Percentiles rank a stretch among this genome's conserved stretches.
Conservation (phyloP, 2,113 vertebrate species). For the Dicentrarchus labrax region DNA sequence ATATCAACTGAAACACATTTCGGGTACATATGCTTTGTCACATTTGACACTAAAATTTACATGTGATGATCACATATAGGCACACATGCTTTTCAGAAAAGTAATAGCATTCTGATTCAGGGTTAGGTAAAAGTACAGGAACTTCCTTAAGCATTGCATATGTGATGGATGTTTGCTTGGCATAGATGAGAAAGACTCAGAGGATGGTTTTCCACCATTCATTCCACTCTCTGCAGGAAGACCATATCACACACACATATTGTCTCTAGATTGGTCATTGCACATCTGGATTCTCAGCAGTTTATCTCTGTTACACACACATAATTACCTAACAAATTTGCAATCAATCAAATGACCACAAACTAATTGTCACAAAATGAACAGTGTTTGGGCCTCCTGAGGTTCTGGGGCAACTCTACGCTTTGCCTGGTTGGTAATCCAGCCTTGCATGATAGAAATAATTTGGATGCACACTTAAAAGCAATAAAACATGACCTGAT, state of each 20-base stretch:
- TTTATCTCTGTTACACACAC: neutral
- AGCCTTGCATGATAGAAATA: constrained; percentile 1
- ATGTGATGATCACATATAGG: too few relatives aligned
- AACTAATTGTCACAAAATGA: constrained; percentile 19
- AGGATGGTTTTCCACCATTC: neutral
- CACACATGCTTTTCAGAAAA: too few relatives aligned
- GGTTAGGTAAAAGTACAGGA: neutral
- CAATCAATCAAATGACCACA: constrained; percentile 36
- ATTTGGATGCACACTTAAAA: neutral
- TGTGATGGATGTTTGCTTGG: neutral
- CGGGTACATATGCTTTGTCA: too few relatives aligned
- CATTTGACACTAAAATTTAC: too few relatives aligned
- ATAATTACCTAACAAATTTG: constrained; percentile 23
- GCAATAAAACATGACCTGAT: neutral
- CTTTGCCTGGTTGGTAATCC: constrained; percentile 21
- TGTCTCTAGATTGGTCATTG: constrained; percentile 1
- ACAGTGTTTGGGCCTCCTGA: neutral
- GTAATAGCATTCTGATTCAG: too few relatives aligned
- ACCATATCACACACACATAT: neutral
- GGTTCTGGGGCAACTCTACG: neutral
- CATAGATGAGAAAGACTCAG: neutral
- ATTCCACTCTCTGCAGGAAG: neutral
- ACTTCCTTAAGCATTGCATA: neutral
- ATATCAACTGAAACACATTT: too few relatives aligned
- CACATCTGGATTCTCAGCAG: constrained; percentile 15